Evolutionary conservation across 2,888 invertebrate genomes (phyloP), one percentile per base, ranked within the genome.

Genomic region (Rugalucina vietnamica): DNA sequence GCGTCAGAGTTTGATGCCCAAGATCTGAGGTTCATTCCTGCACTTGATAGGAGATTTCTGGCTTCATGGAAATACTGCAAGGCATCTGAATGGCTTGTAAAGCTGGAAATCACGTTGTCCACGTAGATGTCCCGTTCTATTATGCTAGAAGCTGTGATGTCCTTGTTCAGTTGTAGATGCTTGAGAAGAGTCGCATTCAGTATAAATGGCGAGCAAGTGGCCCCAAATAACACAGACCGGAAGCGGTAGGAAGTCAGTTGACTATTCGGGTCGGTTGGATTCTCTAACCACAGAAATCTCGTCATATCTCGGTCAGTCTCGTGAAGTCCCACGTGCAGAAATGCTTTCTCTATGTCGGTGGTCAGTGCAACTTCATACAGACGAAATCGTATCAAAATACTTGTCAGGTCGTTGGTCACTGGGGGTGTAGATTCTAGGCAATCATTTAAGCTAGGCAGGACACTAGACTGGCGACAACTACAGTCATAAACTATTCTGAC

Each of bases 401-500:
- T 73, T 37, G 81, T 73, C 5, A 87, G 49, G 32, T 85, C 83
- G 76, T 87, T 89, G 29, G 82, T 34, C 29, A 54, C 24, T 10
- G 87, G 85, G 0, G 81, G 86, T 12, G 77, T 80, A 10, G 54
- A 39, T 34, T 49, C 37, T 50, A 89, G 70, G 60, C 79, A 83
- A 27, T 84, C 82, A 54, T 88, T 89, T 29, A 90, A 73, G 76
- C 86, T 85, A 24, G 82, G 81, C 27, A 69, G 57, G 21, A 73
- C 73, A 12, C 32, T 39, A 18, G 60, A 49, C 18, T 50, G 14
- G 27, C 71, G 27, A 49, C 77, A 84, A 65, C 88, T 87, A 50
- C 88, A 88, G 43, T 88, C 77, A 70, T 73, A 85, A 3, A 84
- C 85, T 8, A 88, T 87, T 29, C 88, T 27, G 8, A 88, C 72